Evolutionary conservation across 2,797 vertebrate genomes (phyloP).

Genomic region (Alectoris magna): DNA sequence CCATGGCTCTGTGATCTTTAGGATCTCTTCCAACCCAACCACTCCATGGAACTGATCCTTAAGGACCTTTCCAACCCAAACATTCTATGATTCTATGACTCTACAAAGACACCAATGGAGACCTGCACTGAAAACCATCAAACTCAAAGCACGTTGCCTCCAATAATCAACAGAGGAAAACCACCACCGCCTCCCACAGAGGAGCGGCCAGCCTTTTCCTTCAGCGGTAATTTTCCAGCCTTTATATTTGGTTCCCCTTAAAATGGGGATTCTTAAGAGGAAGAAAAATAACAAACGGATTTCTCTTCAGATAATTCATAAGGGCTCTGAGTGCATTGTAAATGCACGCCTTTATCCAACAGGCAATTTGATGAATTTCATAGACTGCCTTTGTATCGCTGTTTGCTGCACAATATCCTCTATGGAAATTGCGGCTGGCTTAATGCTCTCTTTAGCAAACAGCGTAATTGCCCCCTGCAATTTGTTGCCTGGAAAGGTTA

Average conservation of each 20-base stretch:
- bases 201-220: constrained; percentile 5
- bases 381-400: constrained; percentile 29
- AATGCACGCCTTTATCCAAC: constrained; percentile 49
- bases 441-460: constrained; percentile 47
- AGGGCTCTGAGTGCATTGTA: constrained; percentile 42
- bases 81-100: too few species aligned
- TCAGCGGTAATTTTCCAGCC: constrained; percentile 53
- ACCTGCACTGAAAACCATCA: background rate
- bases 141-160: background rate
- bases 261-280: constrained; percentile 24
- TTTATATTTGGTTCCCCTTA: constrained; percentile 60
- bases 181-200: rapidly evolving
- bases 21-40: too few species aligned
- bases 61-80: too few species aligned
- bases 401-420: constrained; percentile 46
- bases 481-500: constrained; percentile 49
- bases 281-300: constrained; percentile 64
- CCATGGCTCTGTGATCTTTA: too few species aligned
- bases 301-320: constrained; percentile 43
- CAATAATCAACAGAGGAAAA: background rate
- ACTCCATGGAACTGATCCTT: too few species aligned
- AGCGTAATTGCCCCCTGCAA: constrained; percentile 39
- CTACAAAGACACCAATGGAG: background rate
- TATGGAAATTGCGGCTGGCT: constrained; percentile 2
- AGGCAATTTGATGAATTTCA: constrained; percentile 64